Evolutionary conservation across 1,140 invertebrate genomes (phyloP).

Genomic region (Cotesia typhae): DNA sequence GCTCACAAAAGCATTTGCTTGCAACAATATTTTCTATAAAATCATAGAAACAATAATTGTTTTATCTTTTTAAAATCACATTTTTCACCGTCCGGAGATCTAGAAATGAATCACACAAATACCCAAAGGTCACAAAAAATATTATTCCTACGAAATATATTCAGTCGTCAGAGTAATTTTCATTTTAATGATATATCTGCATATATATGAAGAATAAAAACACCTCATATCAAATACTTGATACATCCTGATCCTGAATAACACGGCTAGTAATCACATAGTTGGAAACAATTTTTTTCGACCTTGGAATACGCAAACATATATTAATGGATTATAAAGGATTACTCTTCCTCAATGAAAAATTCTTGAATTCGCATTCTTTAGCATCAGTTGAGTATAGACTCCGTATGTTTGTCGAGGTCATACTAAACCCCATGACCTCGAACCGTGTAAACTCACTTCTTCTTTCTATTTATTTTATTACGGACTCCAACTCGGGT

Average conservation of each 20-base stretch:
- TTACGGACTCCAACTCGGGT: not conserved
- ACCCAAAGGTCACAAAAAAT: no score
- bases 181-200: no score
- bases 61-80: no score
- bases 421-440: slow-evolving; percentile 21
- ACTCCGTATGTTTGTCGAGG: slow-evolving; percentile 23
- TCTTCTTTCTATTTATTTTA: slow-evolving; percentile 17
- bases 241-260: not conserved
- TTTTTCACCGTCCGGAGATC: no score
- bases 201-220: no score
- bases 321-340: slow-evolving; percentile 17
- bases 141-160: no score
- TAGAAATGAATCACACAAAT: no score
- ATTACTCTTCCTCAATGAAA: slow-evolving; percentile 25
- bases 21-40: no score
- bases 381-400: not conserved
- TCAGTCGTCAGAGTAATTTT: no score
- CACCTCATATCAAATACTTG: no score
- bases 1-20: no score
- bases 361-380: slow-evolving; percentile 24
- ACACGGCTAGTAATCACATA: slow-evolving; percentile 5
- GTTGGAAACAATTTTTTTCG: not conserved
- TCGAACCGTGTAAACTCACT: slow-evolving; percentile 28
- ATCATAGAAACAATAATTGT: no score
- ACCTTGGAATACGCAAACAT: slow-evolving; percentile 21